Evolutionary conservation across 2,797 vertebrate genomes (phyloP).

Genomic region (Eidolon dupreanum): DNA sequence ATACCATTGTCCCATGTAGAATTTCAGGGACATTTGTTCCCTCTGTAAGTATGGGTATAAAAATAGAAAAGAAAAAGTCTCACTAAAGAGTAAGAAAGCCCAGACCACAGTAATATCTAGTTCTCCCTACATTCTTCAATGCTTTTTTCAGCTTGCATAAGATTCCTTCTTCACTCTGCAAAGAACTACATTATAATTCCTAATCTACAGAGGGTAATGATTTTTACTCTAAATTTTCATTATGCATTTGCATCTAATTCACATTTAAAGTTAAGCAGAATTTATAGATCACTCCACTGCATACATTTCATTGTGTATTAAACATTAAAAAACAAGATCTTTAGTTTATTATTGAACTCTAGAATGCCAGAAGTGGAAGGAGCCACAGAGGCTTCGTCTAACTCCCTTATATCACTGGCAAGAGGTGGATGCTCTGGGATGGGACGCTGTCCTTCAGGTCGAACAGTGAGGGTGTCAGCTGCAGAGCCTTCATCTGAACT

Average conservation of each 20-base stretch:
- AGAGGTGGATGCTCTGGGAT: background rate
- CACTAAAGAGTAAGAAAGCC: background rate
- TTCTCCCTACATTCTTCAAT: background rate
- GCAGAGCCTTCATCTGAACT: background rate
- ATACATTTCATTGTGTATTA: background rate
- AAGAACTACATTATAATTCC: background rate
- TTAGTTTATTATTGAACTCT: background rate
- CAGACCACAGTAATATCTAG: background rate
- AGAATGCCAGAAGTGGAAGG: background rate
- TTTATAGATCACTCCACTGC: background rate
- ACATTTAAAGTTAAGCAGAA: conserved; percentile 38
- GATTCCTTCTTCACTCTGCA: background rate
- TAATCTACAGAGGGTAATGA: background rate
- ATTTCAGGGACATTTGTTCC: background rate
- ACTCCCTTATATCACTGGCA: background rate
- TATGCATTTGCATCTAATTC: conserved; percentile 25
- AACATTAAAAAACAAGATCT: background rate
- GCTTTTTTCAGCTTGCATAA: background rate
- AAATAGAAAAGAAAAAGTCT: background rate
- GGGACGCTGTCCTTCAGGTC: background rate
- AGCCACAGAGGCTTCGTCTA: background rate
- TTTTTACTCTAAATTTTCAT: conserved; percentile 15
- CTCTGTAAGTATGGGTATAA: background rate
- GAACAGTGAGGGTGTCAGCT: background rate
- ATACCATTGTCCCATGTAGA: background rate